These are phyloP conservation scores for Sinhomidia bicolor DNA, from an alignment of 2,888 invertebrate genomes.

Conservation along the genomic window DNA sequence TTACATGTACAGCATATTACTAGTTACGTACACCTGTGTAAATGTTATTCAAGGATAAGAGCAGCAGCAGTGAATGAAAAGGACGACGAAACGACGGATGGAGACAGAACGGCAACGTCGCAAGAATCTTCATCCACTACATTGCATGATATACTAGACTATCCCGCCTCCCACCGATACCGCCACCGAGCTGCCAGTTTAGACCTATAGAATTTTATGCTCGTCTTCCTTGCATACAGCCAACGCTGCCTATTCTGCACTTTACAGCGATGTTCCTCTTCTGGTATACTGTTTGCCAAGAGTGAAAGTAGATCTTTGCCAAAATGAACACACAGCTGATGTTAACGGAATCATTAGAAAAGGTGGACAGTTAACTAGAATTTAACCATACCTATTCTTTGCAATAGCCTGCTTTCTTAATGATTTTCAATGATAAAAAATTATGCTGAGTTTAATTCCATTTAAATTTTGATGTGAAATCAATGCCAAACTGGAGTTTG, in stretches of 20 bases:
- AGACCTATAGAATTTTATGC: not conserved
- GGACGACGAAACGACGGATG: not conserved
- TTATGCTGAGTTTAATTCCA: not conserved
- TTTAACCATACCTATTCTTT: slow-evolving; percentile 27
- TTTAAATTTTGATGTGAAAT: slow-evolving; percentile 4
- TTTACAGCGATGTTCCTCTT: not conserved
- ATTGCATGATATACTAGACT: not conserved
- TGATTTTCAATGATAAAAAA: not conserved
- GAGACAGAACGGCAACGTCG: not conserved
- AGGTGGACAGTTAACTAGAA: slow-evolving; percentile 28
- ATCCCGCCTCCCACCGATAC: slow-evolving; percentile 31
- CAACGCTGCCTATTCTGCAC: not conserved
- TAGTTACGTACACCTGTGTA: not conserved
- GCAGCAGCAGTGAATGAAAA: not conserved
- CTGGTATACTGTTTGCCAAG: slow-evolving; percentile 53
- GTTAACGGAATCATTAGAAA: slow-evolving; percentile 61
- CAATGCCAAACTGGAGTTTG: not conserved
- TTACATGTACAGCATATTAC: not conserved
- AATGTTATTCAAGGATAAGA: not conserved
- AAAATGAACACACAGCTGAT: slow-evolving; percentile 54
- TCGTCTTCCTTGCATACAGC: not conserved
- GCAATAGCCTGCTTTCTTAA: not conserved
- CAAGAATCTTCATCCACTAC: no score
- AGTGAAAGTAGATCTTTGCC: slow-evolving; percentile 25
- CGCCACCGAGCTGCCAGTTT: slow-evolving; percentile 38